These are phyloP conservation scores for Bradypus variegatus DNA, from an alignment of 2,797 vertebrate genomes.

Conservation along the genomic window DNA sequence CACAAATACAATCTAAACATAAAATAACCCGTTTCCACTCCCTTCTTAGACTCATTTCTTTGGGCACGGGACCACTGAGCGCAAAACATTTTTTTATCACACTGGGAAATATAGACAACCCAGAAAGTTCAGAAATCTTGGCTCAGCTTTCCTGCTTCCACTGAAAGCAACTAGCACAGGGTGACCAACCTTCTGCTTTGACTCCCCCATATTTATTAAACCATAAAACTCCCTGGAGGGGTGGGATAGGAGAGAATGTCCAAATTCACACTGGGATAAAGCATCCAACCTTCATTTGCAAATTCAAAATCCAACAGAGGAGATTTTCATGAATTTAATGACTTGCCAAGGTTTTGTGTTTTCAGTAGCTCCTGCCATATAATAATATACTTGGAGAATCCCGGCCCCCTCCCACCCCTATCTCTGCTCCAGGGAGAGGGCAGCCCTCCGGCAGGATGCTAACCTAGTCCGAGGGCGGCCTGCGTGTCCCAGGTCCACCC, in stretches of 20 bases:
- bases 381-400: conserved; percentile 63
- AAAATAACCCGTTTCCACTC: conserved; percentile 78
- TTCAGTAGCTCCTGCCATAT: conserved; percentile 63
- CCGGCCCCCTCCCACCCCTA: conserved; percentile 33
- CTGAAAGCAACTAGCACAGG: conserved; percentile 56
- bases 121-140: conserved; percentile 70
- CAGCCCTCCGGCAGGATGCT: conserved; percentile 77
- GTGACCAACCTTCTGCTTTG: conserved; percentile 64
- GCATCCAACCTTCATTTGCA: conserved; percentile 68
- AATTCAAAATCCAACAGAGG: conserved; percentile 71
- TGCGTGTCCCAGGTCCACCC: conserved; percentile 73
- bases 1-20: conserved; percentile 69
- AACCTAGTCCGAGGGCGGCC: conserved; percentile 74
- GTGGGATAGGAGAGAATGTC: conserved; percentile 44
- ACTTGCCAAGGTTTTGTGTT: conserved; percentile 70
- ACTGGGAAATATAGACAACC: conserved; percentile 68
- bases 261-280: conserved; percentile 68
- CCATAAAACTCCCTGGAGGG: conserved; percentile 59
- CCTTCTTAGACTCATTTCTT: conserved; percentile 70
- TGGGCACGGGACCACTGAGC: conserved; percentile 62
- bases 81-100: conserved; percentile 47
- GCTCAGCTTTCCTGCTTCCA: conserved; percentile 62
- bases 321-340: conserved; percentile 72
- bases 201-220: conserved; percentile 72
- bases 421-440: conserved; percentile 58